These are phyloP conservation scores for Mastomys coucha DNA, from an alignment of 2,113 vertebrate species.

Conservation along the genomic window DNA sequence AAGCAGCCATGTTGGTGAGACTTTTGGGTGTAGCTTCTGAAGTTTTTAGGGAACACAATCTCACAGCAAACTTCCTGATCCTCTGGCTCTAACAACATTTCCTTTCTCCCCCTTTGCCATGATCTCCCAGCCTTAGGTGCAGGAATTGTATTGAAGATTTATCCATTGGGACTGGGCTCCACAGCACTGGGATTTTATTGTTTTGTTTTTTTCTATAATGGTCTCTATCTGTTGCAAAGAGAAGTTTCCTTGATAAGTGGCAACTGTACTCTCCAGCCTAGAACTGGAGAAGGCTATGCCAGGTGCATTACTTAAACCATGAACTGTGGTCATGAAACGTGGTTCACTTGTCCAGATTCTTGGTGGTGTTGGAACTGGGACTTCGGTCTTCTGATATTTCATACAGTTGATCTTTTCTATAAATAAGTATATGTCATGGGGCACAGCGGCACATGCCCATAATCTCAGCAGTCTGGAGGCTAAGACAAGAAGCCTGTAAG, in stretches of 20 bases:
- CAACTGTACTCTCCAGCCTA: not conserved
- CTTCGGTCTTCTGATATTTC: constrained; percentile 64
- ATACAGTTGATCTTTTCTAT: constrained; percentile 61
- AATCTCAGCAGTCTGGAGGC: not conserved
- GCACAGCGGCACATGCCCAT: not conserved
- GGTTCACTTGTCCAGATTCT: not conserved
- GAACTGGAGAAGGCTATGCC: not conserved
- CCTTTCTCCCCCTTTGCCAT: not conserved
- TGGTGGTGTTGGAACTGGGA: not conserved
- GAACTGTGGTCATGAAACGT: not conserved
- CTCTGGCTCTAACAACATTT: not conserved
- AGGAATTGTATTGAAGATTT: not conserved
- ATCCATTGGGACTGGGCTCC: not conserved
- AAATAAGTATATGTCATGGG: constrained; percentile 39
- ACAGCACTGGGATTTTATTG: not conserved
- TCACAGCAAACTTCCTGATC: not conserved
- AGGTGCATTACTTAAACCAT: not conserved
- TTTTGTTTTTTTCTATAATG: not conserved
- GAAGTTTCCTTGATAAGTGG: not conserved
- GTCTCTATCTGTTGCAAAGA: not conserved
- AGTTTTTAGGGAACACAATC: not conserved
- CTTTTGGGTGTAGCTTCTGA: not conserved
- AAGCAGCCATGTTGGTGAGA: not conserved
- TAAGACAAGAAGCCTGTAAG: not conserved
- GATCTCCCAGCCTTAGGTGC: not conserved